phyloP scores from a whole-genome alignment of 2,797 vertebrate genomes.

The Platyrinchus mystaceus region DNA sequence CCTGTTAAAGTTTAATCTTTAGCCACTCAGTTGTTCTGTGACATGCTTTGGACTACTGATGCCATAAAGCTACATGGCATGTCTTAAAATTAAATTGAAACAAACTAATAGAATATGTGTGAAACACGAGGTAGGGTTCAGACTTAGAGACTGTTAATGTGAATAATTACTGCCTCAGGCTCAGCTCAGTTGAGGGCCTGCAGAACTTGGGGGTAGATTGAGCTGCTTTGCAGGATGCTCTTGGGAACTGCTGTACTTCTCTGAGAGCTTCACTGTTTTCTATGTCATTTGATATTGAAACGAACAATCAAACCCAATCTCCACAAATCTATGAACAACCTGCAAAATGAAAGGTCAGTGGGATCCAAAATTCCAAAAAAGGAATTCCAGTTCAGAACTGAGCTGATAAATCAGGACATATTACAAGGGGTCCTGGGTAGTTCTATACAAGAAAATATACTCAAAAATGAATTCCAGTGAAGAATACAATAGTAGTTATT shows the following conservation, averaged over 20 bases:
- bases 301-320: background rate
- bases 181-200: background rate
- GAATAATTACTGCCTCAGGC: background rate
- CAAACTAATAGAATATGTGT: background rate
- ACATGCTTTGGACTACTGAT: background rate
- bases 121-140: background rate
- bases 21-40: background rate
- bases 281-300: background rate
- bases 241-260: background rate
- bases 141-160: background rate
- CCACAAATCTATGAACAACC: background rate
- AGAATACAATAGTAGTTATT: background rate
- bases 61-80: background rate
- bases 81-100: slow-evolving; percentile 21
- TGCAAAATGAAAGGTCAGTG: background rate
- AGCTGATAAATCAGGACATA: background rate
- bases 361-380: background rate
- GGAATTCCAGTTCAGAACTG: background rate
- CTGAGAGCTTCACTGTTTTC: background rate
- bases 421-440: background rate
- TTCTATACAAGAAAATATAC: background rate
- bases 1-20: slow-evolving; percentile 25
- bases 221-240: background rate
- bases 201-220: background rate
- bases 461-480: background rate